These are phyloP conservation scores for Petrophora chlorosata DNA, from an alignment of 2,888 invertebrate species.

Conservation along the genomic window DNA sequence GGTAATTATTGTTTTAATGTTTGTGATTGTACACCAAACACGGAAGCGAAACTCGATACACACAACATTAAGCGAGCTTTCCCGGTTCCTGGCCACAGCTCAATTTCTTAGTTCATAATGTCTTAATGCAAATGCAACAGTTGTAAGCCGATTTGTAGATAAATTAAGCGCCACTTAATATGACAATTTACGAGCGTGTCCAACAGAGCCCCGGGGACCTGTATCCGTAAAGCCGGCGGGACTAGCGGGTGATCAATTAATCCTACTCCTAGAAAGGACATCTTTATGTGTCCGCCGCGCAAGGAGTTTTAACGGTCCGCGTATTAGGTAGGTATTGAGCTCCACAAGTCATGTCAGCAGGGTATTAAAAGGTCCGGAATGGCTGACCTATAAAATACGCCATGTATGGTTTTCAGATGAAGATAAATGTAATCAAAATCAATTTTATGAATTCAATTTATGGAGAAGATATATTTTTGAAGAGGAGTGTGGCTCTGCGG, in stretches of 20 bases:
- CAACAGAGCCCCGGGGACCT: slow-evolving; percentile 43
- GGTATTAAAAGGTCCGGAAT: slow-evolving; percentile 42
- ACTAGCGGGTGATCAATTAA: slow-evolving; percentile 61
- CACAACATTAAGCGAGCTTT: slow-evolving; percentile 29
- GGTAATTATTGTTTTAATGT: slow-evolving; percentile 32
- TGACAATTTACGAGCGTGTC: slow-evolving; percentile 65
- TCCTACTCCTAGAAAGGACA: slow-evolving; percentile 59
- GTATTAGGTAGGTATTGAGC: slow-evolving; percentile 41
- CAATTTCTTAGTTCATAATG: slow-evolving; percentile 55
- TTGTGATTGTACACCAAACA: slow-evolving; percentile 32
- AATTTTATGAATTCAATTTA: too few species aligned
- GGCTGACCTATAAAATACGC: slow-evolving; percentile 6
- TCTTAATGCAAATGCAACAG: slow-evolving; percentile 57
- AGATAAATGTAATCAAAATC: too few species aligned
- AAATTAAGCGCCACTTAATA: slow-evolving; percentile 65
- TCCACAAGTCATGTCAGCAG: slow-evolving; percentile 42
- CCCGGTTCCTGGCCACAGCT: slow-evolving; percentile 39
- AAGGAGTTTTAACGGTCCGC: slow-evolving; percentile 55
- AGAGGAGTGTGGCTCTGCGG: too few species aligned
- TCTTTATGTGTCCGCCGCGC: slow-evolving; percentile 56
- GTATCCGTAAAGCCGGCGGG: slow-evolving; percentile 44
- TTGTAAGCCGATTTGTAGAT: slow-evolving; percentile 62
- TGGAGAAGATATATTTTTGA: too few species aligned
- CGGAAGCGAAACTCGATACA: slow-evolving; percentile 45
- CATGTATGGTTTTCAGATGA: too few species aligned